Conservation (phyloP, 2,888 invertebrate genomes). For the Rhaphigaster nebulosa region DNA sequence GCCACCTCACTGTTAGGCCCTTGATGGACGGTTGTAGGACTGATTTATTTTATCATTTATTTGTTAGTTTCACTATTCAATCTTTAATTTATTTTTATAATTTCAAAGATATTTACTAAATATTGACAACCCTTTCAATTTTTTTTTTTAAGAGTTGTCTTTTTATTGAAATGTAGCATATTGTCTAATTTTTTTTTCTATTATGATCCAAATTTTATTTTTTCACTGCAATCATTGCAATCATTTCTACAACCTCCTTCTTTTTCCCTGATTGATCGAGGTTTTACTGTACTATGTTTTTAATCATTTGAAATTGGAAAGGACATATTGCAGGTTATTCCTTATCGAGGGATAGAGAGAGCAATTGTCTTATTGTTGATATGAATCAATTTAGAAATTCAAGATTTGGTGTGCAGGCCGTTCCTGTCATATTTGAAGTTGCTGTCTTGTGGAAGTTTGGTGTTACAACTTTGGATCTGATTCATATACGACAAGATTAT, state of each 20-base stretch:
- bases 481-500: conserved; percentile 7
- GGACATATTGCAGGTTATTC: conserved; percentile 38
- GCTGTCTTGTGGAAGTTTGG: conserved; percentile 15
- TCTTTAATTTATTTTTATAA: neutral
- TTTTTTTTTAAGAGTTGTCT: no score
- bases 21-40: no score
- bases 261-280: neutral
- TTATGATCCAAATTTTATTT: neutral
- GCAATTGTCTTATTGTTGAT: conserved; percentile 39
- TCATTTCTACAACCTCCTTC: neutral
- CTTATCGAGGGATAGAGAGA: conserved; percentile 30
- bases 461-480: conserved; percentile 27
- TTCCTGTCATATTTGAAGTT: conserved; percentile 44
- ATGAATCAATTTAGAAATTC: conserved; percentile 31
- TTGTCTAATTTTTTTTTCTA: neutral
- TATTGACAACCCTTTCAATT: neutral
- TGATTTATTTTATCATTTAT: no score
- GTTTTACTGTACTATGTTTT: conserved; percentile 21
- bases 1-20: no score
- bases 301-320: neutral
- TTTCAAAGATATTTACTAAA: neutral
- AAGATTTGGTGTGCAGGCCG: conserved; percentile 48
- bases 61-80: no score
- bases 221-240: neutral
- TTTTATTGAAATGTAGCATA: no score